Conservation (phyloP, 2,888 invertebrate genomes). For the Diarsia mendica region DNA sequence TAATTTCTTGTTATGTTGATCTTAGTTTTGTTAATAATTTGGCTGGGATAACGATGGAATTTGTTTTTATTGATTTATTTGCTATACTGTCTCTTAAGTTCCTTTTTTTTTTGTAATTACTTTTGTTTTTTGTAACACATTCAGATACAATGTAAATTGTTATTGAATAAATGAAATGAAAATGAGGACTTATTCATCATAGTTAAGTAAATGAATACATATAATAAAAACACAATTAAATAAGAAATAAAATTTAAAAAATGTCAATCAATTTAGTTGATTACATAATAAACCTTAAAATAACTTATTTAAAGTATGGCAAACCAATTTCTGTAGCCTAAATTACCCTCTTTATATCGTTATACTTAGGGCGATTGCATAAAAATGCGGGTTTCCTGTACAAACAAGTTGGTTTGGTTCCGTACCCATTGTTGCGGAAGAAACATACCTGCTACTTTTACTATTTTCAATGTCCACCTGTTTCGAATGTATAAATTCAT, state of each 20-base stretch:
- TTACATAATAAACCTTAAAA: slow-evolving; percentile 32
- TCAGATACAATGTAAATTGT: no score
- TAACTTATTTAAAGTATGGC: slow-evolving; percentile 42
- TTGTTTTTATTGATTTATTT: no score
- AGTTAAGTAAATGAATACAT: background rate
- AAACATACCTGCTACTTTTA: background rate
- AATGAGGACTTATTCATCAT: background rate
- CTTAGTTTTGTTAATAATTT: no score
- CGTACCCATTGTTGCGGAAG: background rate
- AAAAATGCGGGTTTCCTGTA: background rate
- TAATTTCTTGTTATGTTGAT: no score
- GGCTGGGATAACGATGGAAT: no score
- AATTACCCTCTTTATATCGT: background rate
- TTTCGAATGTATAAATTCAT: background rate
- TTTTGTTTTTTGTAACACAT: no score
- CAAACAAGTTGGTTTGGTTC: background rate
- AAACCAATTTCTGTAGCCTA: slow-evolving; percentile 17
- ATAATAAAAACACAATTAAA: slow-evolving; percentile 6
- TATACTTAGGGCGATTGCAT: background rate
- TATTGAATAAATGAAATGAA: no score
- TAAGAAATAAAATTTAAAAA: slow-evolving; percentile 13
- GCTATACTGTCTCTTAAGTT: no score
- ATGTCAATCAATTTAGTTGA: slow-evolving; percentile 42
- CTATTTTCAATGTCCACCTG: background rate
- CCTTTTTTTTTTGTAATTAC: no score